These are phyloP conservation scores for Podargus strigoides DNA, from an alignment of 2,797 vertebrate genomes.

Conservation along the genomic window DNA sequence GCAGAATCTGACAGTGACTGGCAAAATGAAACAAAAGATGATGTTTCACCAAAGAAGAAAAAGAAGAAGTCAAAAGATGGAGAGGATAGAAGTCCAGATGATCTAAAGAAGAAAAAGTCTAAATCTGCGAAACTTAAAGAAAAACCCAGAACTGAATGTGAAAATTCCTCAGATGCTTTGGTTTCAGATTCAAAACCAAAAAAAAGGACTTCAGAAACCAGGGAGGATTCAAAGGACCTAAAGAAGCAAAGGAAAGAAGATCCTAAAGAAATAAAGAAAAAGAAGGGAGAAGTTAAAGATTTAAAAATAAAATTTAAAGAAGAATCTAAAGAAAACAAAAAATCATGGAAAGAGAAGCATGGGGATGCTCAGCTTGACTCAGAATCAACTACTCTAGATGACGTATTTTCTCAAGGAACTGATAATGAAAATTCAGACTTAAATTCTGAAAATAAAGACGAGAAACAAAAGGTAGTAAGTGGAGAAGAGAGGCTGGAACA, in stretches of 20 bases:
- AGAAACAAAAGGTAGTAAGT: slow-evolving; percentile 7
- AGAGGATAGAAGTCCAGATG: slow-evolving; percentile 68
- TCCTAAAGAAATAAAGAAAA: slow-evolving; percentile 73
- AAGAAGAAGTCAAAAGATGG: slow-evolving; percentile 79
- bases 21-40: slow-evolving; percentile 79
- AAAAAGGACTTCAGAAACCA: slow-evolving; percentile 82
- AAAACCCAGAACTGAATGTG: slow-evolving; percentile 74
- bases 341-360: slow-evolving; percentile 59
- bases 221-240: slow-evolving; percentile 80
- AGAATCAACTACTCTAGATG: slow-evolving; percentile 14
- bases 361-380: slow-evolving; percentile 31
- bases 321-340: slow-evolving; percentile 79
- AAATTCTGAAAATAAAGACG: slow-evolving; percentile 47
- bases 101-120: slow-evolving; percentile 77
- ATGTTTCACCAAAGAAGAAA: slow-evolving; percentile 85
- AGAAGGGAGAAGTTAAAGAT: slow-evolving; percentile 72
- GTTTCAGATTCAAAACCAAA: slow-evolving; percentile 76
- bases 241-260: slow-evolving; percentile 89
- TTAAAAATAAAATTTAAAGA: slow-evolving; percentile 79
- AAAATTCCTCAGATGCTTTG: slow-evolving; percentile 60
- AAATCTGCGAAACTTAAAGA: slow-evolving; percentile 85
- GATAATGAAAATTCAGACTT: slow-evolving; percentile 44
- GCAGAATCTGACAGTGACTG: slow-evolving; percentile 87
- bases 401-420: slow-evolving; percentile 3
- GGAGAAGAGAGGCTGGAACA: slow-evolving; percentile 27